These are phyloP conservation scores for Gerris buenoi DNA, from an alignment of 1,140 invertebrate genomes.

Conservation along the genomic window DNA sequence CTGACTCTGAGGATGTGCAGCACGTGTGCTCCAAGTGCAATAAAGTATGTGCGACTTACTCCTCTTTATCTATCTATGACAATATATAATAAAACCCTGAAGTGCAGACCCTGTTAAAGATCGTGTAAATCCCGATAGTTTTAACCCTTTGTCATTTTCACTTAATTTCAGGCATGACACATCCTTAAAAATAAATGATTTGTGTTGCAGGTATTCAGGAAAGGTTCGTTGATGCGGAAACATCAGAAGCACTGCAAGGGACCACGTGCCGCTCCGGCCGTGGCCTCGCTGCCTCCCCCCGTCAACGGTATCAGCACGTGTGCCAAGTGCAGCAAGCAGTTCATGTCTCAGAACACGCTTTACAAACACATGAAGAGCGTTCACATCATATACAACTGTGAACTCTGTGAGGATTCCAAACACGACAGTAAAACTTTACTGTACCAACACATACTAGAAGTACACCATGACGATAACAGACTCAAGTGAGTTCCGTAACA, in stretches of 20 bases:
- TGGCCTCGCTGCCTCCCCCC: conserved; percentile 7
- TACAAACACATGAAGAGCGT: conserved; percentile 23
- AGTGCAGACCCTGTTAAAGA: too few relatives aligned
- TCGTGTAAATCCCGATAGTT: too few relatives aligned
- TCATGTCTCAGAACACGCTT: conserved; percentile 18
- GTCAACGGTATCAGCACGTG: conserved; percentile 21
- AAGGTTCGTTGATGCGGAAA: conserved; percentile 22
- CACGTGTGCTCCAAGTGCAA: conserved; percentile 23
- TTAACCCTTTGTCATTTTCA: too few relatives aligned
- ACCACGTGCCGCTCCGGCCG: conserved; percentile 11
- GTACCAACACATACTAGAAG: conserved; percentile 40
- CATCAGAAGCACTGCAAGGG: conserved; percentile 25
- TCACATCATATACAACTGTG: conserved; percentile 20
- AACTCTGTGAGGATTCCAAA: conserved; percentile 37
- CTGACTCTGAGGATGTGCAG: conserved; percentile 5
- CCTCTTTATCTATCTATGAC: too few relatives aligned
- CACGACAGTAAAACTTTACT: conserved; percentile 38
- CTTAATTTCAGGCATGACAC: too few relatives aligned
- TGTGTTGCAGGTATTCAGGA: conserved; percentile 21
- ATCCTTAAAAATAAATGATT: too few relatives aligned
- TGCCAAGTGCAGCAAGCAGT: conserved; percentile 22
- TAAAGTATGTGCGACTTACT: too few relatives aligned
- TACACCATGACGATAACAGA: conserved; percentile 39
- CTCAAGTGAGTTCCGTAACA: conserved; percentile 28
- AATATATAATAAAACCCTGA: too few relatives aligned